Evolutionary conservation across 35 echinoderm and acorn worm species (phyloP).

Genomic region (Diadema setosum): DNA sequence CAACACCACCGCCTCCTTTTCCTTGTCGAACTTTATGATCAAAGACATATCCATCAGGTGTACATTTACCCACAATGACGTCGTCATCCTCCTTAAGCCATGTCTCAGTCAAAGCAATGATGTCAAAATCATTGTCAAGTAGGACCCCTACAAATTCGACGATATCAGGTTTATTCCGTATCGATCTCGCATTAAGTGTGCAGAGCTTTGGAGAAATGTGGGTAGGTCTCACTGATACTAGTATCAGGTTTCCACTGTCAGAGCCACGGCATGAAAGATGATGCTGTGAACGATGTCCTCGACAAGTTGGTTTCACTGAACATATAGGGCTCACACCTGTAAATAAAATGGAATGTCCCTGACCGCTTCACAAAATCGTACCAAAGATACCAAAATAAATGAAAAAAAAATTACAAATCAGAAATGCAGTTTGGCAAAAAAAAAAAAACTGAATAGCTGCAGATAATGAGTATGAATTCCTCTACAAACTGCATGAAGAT

Average conservation of each 20-base stretch:
- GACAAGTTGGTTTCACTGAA: not conserved
- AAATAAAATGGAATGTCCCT: too few relatives aligned
- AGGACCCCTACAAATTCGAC: conserved; percentile 38
- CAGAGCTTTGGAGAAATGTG: not conserved
- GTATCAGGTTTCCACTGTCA: not conserved
- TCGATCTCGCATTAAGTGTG: not conserved
- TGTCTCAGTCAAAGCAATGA: conserved; percentile 22
- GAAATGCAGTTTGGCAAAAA: too few relatives aligned
- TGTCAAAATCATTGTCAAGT: conserved; percentile 24
- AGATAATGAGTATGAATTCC: too few relatives aligned
- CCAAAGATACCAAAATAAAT: too few relatives aligned
- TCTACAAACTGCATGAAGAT: too few relatives aligned
- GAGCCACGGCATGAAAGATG: not conserved
- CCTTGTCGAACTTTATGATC: not conserved
- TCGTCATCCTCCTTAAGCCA: conserved; percentile 29
- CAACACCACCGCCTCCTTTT: conserved; percentile 40
- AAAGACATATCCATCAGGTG: conserved; percentile 24
- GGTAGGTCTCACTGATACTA: not conserved
- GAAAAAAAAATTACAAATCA: too few relatives aligned
- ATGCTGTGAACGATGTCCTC: too few relatives aligned
- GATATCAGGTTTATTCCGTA: conserved; percentile 12
- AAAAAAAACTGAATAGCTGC: too few relatives aligned
- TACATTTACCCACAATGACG: not conserved
- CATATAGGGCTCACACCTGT: too few relatives aligned
- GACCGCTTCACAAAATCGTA: too few relatives aligned